Percentiles rank a stretch among this genome's conserved stretches.
Evolutionary conservation across 2,888 invertebrate species (phyloP).

Genomic region (Eucriotettix oculatus): DNA sequence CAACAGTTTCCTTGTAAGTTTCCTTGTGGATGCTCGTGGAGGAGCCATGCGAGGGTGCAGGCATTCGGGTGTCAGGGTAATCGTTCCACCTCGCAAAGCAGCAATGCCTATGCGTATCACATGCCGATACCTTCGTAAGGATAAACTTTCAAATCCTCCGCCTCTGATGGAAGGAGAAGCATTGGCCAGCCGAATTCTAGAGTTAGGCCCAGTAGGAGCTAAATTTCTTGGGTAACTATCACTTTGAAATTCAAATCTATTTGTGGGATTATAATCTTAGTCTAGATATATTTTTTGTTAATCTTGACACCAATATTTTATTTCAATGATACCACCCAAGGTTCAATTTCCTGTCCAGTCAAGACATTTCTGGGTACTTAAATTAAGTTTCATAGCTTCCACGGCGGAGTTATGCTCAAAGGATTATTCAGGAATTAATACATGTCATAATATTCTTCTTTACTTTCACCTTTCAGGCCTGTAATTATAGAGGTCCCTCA

Average conservation of each 20-base stretch:
- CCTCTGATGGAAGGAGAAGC: slow-evolving; percentile 98
- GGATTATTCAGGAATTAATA: too few species aligned
- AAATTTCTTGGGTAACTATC: slow-evolving; percentile 79
- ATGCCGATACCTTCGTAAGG: slow-evolving; percentile 70
- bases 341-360: too few species aligned
- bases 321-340: too few species aligned
- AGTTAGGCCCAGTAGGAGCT: slow-evolving; percentile 89
- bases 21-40: slow-evolving; percentile 97
- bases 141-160: slow-evolving; percentile 68
- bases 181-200: slow-evolving; percentile 81
- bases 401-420: too few species aligned
- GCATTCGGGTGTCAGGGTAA: slow-evolving; percentile 90
- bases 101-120: slow-evolving; percentile 92
- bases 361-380: too few species aligned
- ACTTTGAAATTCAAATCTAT: too few species aligned
- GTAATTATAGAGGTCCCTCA: slow-evolving; percentile 94
- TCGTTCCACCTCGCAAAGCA: slow-evolving; percentile 91
- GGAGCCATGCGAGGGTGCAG: slow-evolving; percentile 98
- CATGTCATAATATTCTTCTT: not conserved
- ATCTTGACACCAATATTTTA: too few species aligned
- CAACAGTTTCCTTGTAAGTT: slow-evolving; percentile 87
- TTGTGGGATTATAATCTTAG: too few species aligned
- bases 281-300: too few species aligned
- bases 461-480: slow-evolving; percentile 36
- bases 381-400: too few species aligned